These are phyloP conservation scores for Phenganax marumi DNA, from an alignment of 92 coral and sea anemone genomes.

Conservation along the genomic window DNA sequence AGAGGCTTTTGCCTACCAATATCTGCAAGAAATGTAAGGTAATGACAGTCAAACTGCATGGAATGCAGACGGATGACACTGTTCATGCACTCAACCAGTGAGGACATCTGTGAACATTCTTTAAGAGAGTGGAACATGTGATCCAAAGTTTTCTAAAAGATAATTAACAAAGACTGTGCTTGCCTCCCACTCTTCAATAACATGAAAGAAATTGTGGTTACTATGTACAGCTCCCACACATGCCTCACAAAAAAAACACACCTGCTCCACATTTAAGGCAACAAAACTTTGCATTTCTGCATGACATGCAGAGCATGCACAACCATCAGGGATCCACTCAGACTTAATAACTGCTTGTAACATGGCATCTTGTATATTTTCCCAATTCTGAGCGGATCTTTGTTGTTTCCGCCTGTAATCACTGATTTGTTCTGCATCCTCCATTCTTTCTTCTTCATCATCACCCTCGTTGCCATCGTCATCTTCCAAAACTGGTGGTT, in stretches of 20 bases:
- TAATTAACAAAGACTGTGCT: not conserved
- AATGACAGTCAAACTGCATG: too few relatives aligned
- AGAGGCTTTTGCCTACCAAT: too few relatives aligned
- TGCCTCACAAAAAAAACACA: not conserved
- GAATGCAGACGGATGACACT: too few relatives aligned
- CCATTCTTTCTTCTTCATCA: not conserved
- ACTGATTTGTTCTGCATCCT: not conserved
- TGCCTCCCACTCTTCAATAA: conserved; percentile 2
- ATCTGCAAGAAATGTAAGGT: too few relatives aligned
- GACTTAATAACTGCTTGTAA: conserved; percentile 2
- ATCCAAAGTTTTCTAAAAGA: too few relatives aligned
- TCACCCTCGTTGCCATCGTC: not conserved
- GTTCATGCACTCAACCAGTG: too few relatives aligned
- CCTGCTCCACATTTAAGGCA: conserved; percentile 28
- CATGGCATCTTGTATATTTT: not conserved
- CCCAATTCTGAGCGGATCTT: conserved; percentile 8
- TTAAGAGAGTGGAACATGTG: too few relatives aligned
- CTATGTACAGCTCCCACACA: not conserved
- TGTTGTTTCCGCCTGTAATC: not conserved
- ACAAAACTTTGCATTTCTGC: not conserved
- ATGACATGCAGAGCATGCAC: not conserved
- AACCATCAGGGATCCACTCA: not conserved
- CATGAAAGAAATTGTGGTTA: not conserved
- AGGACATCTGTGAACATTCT: too few relatives aligned
- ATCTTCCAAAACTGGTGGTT: too few relatives aligned